These are phyloP conservation scores for Valencia hispanica DNA, from an alignment of 2,797 vertebrate species.

Conservation along the genomic window DNA sequence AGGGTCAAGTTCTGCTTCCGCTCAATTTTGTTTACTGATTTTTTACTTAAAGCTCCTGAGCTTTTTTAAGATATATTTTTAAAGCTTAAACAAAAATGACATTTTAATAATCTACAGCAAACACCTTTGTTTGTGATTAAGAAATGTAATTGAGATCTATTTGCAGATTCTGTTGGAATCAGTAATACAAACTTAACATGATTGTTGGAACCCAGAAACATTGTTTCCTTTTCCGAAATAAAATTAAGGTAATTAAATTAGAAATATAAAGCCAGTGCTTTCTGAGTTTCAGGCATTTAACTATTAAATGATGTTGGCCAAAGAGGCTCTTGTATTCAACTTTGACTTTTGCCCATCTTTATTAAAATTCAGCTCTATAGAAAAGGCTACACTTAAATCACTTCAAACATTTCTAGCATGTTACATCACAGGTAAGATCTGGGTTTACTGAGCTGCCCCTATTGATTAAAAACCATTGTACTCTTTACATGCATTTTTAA, in stretches of 20 bases:
- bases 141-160: constrained; percentile 30
- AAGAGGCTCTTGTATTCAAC: constrained; percentile 42
- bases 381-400: constrained; percentile 37
- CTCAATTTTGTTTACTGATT: background rate
- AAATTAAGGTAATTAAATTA: constrained; percentile 68
- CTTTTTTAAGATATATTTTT: background rate
- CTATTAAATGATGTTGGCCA: constrained; percentile 51
- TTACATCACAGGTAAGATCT: constrained; percentile 29
- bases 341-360: constrained; percentile 34
- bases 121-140: constrained; percentile 13
- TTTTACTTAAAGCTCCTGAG: background rate
- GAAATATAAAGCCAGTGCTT: constrained; percentile 53
- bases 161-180: constrained; percentile 31
- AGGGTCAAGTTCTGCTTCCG: too few relatives aligned
- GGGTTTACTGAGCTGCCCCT: background rate
- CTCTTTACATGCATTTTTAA: background rate
- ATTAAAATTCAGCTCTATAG: constrained; percentile 36
- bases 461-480: background rate
- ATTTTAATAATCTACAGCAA: constrained; percentile 23
- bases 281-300: constrained; percentile 54
- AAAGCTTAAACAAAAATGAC: background rate
- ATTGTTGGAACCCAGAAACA: constrained; percentile 16
- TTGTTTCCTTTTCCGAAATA: constrained; percentile 53
- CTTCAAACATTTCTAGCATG: constrained; percentile 20
- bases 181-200: too few relatives aligned